Percentiles rank a stretch among this genome's conserved stretches.
phyloP scores from a whole-genome alignment of 1,140 invertebrate species.

The Daktulosphaira vitifoliae region DNA sequence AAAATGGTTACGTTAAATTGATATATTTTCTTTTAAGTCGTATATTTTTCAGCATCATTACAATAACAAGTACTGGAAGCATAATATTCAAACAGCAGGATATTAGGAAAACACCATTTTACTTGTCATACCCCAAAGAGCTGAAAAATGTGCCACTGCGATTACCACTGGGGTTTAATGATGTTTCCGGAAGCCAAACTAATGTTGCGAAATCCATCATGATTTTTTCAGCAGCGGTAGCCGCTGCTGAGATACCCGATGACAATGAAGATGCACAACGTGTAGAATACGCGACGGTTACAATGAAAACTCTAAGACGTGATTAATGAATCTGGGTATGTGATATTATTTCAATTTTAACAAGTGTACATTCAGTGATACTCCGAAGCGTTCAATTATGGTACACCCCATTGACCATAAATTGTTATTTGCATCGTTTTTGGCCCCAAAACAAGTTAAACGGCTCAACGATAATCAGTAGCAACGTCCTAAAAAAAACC shows the following conservation, averaged over 20 bases:
- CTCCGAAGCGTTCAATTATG: constrained; percentile 2
- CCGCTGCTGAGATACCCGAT: constrained; percentile 21
- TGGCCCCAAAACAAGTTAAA: constrained; percentile 17
- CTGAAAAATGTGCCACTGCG: constrained; percentile 6
- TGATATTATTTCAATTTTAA: background rate
- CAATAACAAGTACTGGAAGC: background rate
- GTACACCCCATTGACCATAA: background rate
- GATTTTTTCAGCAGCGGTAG: constrained; percentile 9
- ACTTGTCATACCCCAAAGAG: background rate
- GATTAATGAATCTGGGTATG: constrained; percentile 26
- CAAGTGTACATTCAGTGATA: background rate
- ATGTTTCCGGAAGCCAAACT: constrained; percentile 25
- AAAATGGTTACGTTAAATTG: background rate
- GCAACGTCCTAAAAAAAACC: constrained; percentile 5
- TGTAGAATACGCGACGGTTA: background rate
- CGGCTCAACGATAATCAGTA: constrained; percentile 1
- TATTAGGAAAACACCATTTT: background rate
- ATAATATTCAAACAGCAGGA: constrained; percentile 15
- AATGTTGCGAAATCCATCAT: constrained; percentile 10
- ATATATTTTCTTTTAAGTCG: too few relatives aligned
- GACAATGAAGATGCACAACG: constrained; percentile 1
- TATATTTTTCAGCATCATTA: too few relatives aligned
- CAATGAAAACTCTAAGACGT: background rate
- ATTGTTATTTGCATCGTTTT: background rate
- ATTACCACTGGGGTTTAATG: background rate